A percentile compares a stretch with the other conserved stretches of the same genome.
Conservation (phyloP, 1,140 invertebrate genomes). For the Eulimnadia texana region DNA sequence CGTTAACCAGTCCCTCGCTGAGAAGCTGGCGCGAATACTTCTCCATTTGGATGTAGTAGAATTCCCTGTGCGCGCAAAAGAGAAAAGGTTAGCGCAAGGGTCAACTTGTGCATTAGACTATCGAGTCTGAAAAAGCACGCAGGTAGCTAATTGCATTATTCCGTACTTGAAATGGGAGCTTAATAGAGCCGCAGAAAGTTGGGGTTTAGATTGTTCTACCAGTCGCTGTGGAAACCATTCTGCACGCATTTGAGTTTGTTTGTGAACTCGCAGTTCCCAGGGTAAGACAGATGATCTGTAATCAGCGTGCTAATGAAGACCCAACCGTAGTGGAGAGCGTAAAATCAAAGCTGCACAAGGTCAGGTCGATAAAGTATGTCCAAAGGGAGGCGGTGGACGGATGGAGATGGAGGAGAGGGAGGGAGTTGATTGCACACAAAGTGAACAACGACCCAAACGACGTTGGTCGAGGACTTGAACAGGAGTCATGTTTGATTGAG, state of each 20-base stretch:
- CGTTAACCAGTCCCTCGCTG: conserved; percentile 83
- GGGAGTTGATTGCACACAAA: not conserved
- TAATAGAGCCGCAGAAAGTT: no score
- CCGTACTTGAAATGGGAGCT: no score
- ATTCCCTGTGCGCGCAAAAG: conserved; percentile 64
- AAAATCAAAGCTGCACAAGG: not conserved
- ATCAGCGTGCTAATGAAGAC: no score
- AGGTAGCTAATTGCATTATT: no score
- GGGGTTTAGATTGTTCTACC: no score
- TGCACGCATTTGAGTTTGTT: no score
- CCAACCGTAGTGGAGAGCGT: not conserved
- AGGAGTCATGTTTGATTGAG: not conserved
- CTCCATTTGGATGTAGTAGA: conserved; percentile 99
- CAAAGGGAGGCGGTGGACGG: no score
- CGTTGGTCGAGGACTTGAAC: not conserved
- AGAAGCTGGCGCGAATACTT: conserved; percentile 96
- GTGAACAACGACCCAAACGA: not conserved
- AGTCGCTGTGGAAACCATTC: no score
- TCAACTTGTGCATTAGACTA: not conserved
- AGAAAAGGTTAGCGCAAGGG: conserved; percentile 9
- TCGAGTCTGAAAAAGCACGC: no score
- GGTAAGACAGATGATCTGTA: no score
- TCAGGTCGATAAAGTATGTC: not conserved
- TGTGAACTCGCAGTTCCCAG: no score
- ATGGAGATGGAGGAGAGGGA: not conserved